phyloP scores from a whole-genome alignment of 2,797 vertebrate species.

The Sebastes dallii region DNA sequence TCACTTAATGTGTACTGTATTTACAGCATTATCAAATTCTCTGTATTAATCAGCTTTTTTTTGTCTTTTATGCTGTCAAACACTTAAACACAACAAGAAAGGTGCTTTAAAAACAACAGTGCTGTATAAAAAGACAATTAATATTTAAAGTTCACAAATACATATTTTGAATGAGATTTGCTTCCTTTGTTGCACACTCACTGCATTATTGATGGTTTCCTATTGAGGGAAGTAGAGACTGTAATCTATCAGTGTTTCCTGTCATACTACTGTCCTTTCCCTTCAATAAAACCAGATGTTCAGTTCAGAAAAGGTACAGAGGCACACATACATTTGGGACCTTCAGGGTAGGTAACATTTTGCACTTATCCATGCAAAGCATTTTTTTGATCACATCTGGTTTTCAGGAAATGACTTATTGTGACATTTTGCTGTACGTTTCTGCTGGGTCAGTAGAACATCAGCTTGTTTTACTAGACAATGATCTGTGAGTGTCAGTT shows the following conservation, averaged over 20 bases:
- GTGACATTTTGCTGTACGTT: neutral
- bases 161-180: constrained; percentile 24
- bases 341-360: constrained; percentile 54
- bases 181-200: constrained; percentile 48
- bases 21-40: neutral
- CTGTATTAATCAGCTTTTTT: neutral
- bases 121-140: neutral
- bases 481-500: constrained; percentile 48
- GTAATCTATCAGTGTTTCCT: constrained; percentile 77
- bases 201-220: constrained; percentile 77
- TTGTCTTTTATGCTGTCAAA: neutral
- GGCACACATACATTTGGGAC: constrained; percentile 4
- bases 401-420: neutral
- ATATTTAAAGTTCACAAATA: constrained; percentile 11
- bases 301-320: constrained; percentile 38
- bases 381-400: neutral
- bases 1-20: neutral
- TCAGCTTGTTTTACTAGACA: constrained; percentile 15
- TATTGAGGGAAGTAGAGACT: constrained; percentile 69
- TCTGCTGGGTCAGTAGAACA: constrained; percentile 19
- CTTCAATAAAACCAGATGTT: constrained; percentile 68
- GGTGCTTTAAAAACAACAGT: neutral
- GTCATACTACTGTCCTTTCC: constrained; percentile 37
- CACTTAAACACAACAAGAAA: neutral
- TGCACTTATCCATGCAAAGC: neutral